These are phyloP conservation scores for Rhopilema esculentum DNA, from an alignment of 30 jellyfish, hydroid and myxozoan species.

Conservation along the genomic window DNA sequence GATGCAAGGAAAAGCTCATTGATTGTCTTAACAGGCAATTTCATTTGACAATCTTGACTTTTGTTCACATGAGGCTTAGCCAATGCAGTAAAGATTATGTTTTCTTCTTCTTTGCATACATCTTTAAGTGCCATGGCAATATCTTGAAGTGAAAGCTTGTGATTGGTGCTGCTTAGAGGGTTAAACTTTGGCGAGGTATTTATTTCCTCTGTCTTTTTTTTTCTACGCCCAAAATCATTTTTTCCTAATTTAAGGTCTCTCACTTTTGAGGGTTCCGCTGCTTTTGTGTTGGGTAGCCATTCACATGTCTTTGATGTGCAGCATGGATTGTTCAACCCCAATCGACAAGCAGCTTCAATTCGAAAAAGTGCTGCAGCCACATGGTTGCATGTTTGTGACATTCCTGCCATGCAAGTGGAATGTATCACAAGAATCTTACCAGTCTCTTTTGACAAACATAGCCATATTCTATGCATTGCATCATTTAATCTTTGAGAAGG, in stretches of 20 bases:
- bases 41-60: slow-evolving; percentile 10
- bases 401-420: slow-evolving; percentile 66
- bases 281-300: slow-evolving; percentile 68
- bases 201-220: slow-evolving; percentile 16
- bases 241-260: slow-evolving; percentile 15
- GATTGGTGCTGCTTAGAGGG: background rate
- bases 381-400: slow-evolving; percentile 49
- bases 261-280: slow-evolving; percentile 17
- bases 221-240: slow-evolving; percentile 31
- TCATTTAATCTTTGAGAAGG: slow-evolving; percentile 20
- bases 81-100: slow-evolving; percentile 50
- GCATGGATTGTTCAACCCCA: slow-evolving; percentile 70
- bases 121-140: slow-evolving; percentile 34
- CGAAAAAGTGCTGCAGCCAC: slow-evolving; percentile 49
- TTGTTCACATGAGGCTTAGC: slow-evolving; percentile 26
- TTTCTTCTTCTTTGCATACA: slow-evolving; percentile 25
- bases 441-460: slow-evolving; percentile 41
- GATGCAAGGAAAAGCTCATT: slow-evolving; percentile 2
- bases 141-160: slow-evolving; percentile 22
- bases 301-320: slow-evolving; percentile 61
- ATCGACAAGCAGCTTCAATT: slow-evolving; percentile 57
- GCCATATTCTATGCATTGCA: slow-evolving; percentile 45
- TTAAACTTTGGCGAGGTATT: slow-evolving; percentile 33
- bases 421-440: slow-evolving; percentile 31
- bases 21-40: background rate